A percentile compares a stretch with the other conserved stretches of the same genome.
Conservation (phyloP, 2,113 vertebrate genomes). For the Tapirus terrestris region DNA sequence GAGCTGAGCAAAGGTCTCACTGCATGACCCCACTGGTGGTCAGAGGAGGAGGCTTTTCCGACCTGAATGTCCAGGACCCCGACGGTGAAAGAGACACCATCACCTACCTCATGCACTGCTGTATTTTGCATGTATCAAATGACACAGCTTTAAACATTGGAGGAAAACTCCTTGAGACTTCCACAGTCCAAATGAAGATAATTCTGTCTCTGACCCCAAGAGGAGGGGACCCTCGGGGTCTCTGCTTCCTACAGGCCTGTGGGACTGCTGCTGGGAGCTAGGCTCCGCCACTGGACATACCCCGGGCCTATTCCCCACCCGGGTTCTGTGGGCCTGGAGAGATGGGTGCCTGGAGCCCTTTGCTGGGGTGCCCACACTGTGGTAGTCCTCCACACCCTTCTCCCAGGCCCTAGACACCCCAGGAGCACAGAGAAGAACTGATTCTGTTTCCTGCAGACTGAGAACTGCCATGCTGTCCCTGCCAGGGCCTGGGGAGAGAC, state of each 20-base stretch:
- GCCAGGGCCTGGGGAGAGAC: too few species aligned
- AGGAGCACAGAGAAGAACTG: not conserved
- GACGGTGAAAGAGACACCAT: not conserved
- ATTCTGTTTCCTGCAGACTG: not conserved
- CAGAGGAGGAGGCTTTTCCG: not conserved
- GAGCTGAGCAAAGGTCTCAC: not conserved
- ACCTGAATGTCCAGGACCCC: not conserved
- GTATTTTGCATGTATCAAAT: not conserved
- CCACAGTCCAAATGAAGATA: not conserved
- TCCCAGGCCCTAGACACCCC: too few species aligned
- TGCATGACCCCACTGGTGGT: not conserved
- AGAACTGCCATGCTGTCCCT: not conserved
- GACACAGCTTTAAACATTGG: not conserved
- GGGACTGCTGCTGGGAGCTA: not conserved
- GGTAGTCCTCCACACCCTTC: not conserved
- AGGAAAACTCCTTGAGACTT: not conserved
- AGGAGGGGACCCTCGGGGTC: not conserved
- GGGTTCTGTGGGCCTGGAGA: not conserved
- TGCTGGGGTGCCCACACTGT: not conserved
- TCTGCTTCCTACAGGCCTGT: not conserved
- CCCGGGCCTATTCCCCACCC: not conserved
- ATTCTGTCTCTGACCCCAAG: not conserved
- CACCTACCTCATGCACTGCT: constrained; percentile 85
- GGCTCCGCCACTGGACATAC: not conserved
- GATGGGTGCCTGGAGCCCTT: not conserved